A percentile compares a stretch with the other conserved stretches of the same genome.
These are phyloP conservation scores for Thalpophila matura DNA, from an alignment of 2,888 invertebrate genomes.

Conservation along the genomic window DNA sequence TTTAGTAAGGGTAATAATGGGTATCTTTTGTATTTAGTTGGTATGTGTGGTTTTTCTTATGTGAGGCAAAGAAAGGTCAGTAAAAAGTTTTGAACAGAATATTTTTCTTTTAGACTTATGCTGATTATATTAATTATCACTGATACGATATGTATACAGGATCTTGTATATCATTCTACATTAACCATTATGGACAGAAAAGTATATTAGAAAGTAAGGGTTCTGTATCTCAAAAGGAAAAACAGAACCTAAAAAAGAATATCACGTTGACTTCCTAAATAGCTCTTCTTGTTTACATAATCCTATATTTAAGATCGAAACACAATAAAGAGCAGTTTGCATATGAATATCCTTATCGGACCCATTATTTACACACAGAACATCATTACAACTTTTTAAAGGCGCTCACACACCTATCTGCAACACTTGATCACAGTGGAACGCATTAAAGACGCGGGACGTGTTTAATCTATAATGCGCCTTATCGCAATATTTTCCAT, in stretches of 20 bases:
- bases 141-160: too few species aligned
- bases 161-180: too few species aligned
- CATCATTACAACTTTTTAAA: slow-evolving; percentile 81
- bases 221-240: too few species aligned
- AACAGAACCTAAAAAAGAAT: not conserved
- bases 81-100: not conserved
- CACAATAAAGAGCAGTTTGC: slow-evolving; percentile 73
- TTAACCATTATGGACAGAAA: too few species aligned
- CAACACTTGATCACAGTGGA: slow-evolving; percentile 80
- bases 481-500: slow-evolving; percentile 91
- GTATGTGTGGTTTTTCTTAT: not conserved
- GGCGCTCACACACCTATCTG: slow-evolving; percentile 75
- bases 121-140: too few species aligned
- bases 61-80: not conserved
- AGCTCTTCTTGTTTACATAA: slow-evolving; percentile 40
- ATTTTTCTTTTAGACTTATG: too few species aligned
- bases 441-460: slow-evolving; percentile 83
- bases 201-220: too few species aligned
- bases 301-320: slow-evolving; percentile 42
- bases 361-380: slow-evolving; percentile 76
- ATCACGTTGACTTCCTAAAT: slow-evolving; percentile 28
- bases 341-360: slow-evolving; percentile 74
- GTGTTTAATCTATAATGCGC: slow-evolving; percentile 90
- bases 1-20: slow-evolving; percentile 52
- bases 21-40: slow-evolving; percentile 8